A percentile compares a stretch with the other conserved stretches of the same genome.
phyloP scores from a whole-genome alignment of 2,888 invertebrate species.

The Melipona beecheii region DNA sequence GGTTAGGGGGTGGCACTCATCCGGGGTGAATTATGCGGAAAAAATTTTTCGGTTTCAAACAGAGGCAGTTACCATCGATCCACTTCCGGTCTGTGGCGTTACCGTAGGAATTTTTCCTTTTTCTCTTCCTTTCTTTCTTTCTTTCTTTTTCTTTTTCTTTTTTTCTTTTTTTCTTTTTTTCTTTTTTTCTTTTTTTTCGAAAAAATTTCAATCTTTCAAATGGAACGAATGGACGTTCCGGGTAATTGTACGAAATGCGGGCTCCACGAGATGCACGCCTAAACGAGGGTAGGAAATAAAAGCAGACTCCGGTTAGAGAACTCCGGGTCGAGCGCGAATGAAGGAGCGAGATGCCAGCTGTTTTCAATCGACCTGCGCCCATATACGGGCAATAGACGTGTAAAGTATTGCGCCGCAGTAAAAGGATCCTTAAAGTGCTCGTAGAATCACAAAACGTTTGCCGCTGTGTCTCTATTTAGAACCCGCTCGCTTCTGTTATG shows the following conservation, averaged over 20 bases:
- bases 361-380: constrained; percentile 71
- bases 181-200: too few relatives aligned
- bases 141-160: too few relatives aligned
- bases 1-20: not conserved
- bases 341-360: constrained; percentile 33
- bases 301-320: constrained; percentile 33
- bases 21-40: not conserved
- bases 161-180: too few relatives aligned
- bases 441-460: constrained; percentile 59
- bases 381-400: constrained; percentile 70
- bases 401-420: constrained; percentile 64
- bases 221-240: constrained; percentile 63
- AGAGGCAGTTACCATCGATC: constrained; percentile 43
- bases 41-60: not conserved
- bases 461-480: constrained; percentile 48
- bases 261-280: constrained; percentile 62
- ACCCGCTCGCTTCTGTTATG: not conserved
- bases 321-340: constrained; percentile 26
- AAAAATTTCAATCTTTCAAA: constrained; percentile 68
- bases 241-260: constrained; percentile 73
- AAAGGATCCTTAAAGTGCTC: constrained; percentile 68
- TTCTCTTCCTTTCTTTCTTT: too few relatives aligned
- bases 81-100: constrained; percentile 26
- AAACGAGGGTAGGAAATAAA: constrained; percentile 60
- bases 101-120: constrained; percentile 41